Percentiles rank a stretch among this genome's conserved stretches.
These are phyloP conservation scores for Cheilosia grossa DNA, from an alignment of 2,888 invertebrate genomes.

Conservation along the genomic window DNA sequence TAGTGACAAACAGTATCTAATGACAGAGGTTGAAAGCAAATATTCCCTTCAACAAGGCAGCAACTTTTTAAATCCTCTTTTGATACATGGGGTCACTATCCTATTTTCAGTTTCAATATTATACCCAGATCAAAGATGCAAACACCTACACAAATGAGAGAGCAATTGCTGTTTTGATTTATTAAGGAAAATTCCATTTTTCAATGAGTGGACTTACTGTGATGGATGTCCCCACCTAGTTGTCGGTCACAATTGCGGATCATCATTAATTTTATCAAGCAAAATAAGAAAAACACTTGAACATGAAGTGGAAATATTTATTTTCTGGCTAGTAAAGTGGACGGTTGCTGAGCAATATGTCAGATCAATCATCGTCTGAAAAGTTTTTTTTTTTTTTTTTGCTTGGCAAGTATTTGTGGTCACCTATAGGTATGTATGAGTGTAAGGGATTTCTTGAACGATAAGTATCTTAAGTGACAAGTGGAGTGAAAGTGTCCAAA, in stretches of 20 bases:
- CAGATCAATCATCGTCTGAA: neutral
- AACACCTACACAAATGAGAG: neutral
- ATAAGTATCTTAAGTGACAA: too few species aligned
- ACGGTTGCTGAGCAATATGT: neutral
- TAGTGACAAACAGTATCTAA: too few species aligned
- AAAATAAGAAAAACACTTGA: neutral
- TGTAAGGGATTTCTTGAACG: too few species aligned
- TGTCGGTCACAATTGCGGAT: neutral
- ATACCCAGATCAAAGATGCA: neutral
- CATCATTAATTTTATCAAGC: neutral
- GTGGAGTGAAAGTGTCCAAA: too few species aligned
- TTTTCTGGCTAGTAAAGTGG: neutral
- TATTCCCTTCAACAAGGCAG: too few species aligned
- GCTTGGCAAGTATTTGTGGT: neutral
- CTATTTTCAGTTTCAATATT: neutral
- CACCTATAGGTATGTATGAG: neutral
- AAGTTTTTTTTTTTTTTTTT: neutral
- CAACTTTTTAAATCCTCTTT: neutral
- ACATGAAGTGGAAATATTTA: neutral
- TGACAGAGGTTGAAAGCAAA: too few species aligned
- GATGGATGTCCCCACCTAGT: neutral
- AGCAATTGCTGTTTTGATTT: neutral
- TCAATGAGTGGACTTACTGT: neutral
- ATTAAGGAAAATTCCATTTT: neutral
- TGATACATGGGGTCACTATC: neutral